Conservation (phyloP, 2,113 vertebrate genomes). For the Xyliphius kryptos region DNA sequence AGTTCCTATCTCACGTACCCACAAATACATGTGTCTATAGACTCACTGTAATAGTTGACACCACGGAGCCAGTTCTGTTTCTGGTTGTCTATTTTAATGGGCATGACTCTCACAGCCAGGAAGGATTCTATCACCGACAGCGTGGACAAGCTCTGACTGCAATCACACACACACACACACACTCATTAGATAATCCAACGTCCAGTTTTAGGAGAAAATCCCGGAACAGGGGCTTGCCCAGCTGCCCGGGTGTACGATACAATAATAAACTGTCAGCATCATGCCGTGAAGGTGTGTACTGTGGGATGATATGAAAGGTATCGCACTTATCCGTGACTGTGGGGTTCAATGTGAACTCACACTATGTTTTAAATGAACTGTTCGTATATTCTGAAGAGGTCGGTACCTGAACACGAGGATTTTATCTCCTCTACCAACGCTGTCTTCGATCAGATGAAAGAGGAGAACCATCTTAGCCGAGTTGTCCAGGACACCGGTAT, state of each 20-base stretch:
- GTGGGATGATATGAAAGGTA: too few relatives aligned
- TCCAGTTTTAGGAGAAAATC: too few relatives aligned
- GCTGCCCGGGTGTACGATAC: too few relatives aligned
- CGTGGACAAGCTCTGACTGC: conserved; percentile 94
- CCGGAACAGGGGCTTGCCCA: too few relatives aligned
- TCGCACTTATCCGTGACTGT: too few relatives aligned
- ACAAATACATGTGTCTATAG: too few relatives aligned
- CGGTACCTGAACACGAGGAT: conserved; percentile 92
- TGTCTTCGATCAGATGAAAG: conserved; percentile 93
- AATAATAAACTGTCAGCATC: too few relatives aligned
- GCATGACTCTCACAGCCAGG: conserved; percentile 80
- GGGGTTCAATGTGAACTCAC: too few relatives aligned
- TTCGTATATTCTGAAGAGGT: neutral
- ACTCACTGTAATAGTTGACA: conserved; percentile 94
- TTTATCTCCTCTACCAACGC: conserved; percentile 85
- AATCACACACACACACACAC: too few relatives aligned
- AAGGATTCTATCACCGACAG: conserved; percentile 96
- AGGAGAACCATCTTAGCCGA: conserved; percentile 96
- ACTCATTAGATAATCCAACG: too few relatives aligned
- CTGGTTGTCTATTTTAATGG: conserved; percentile 57
- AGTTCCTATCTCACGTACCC: conserved; percentile 68
- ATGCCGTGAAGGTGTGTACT: too few relatives aligned
- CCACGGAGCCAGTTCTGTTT: conserved; percentile 86
- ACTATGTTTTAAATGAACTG: too few relatives aligned
- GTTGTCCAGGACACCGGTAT: conserved; percentile 83